Conservation (phyloP, 2,113 vertebrate species). For the Gopherus evgoodei region DNA sequence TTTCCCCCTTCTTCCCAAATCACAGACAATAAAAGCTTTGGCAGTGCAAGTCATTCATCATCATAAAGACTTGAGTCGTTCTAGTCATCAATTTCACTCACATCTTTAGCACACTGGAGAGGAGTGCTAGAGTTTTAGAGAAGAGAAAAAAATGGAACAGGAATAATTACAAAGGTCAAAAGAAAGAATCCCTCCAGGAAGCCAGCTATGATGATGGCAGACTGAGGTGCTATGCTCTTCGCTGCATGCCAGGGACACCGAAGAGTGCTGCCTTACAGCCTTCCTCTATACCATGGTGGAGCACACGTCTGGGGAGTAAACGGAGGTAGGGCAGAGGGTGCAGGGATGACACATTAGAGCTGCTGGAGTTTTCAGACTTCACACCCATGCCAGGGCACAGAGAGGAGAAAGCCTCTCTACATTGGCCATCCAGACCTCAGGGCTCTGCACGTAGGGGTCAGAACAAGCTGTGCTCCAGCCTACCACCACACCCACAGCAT, state of each 20-base stretch:
- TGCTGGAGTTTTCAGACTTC: not conserved
- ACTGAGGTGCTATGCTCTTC: not conserved
- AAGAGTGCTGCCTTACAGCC: not conserved
- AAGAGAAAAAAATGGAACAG: conserved; percentile 65
- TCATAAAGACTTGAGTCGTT: conserved; percentile 92
- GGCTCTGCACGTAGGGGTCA: not conserved
- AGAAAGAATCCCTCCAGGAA: conserved; percentile 60
- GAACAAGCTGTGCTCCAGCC: not conserved
- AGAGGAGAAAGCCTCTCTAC: not conserved
- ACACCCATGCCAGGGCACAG: not conserved
- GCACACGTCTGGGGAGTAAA: not conserved
- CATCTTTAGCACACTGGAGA: conserved; percentile 85
- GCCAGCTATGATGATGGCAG: not conserved
- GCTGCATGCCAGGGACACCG: accelerated
- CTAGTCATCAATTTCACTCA: conserved; percentile 94
- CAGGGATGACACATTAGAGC: not conserved
- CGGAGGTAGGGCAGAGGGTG: not conserved
- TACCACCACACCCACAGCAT: not conserved
- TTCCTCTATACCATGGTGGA: accelerated
- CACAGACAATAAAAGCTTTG: conserved; percentile 91
- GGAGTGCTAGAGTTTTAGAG: conserved; percentile 67
- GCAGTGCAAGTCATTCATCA: conserved; percentile 94
- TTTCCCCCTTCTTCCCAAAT: conserved; percentile 89
- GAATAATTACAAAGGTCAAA: conserved; percentile 82
- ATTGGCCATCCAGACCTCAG: not conserved